phyloP scores from a whole-genome alignment of 2,113 vertebrate species.

The Bubo scandiacus region DNA sequence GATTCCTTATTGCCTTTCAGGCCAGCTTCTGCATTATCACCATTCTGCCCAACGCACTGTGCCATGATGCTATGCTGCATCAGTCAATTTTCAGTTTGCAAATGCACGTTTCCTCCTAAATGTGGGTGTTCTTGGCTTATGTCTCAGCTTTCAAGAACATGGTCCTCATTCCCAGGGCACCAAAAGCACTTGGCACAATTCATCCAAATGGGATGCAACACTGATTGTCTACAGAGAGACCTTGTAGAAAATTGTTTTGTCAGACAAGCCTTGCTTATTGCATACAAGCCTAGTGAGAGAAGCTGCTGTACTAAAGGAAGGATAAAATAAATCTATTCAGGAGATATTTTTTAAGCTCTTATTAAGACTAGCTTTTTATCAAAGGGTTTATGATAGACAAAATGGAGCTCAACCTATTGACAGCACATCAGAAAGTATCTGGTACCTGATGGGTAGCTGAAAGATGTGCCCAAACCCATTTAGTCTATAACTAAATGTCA shows the following conservation, averaged over 20 bases:
- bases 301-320: neutral
- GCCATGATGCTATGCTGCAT: neutral
- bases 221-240: neutral
- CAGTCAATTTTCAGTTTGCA: neutral
- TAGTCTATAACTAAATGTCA: neutral
- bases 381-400: neutral
- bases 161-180: neutral
- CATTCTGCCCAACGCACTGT: neutral
- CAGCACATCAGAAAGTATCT: neutral
- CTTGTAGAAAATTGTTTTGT: neutral
- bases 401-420: neutral
- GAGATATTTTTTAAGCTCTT: neutral
- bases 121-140: slow-evolving; percentile 11
- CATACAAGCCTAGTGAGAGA: neutral
- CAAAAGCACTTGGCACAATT: neutral
- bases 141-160: neutral
- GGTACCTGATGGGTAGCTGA: neutral
- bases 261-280: neutral
- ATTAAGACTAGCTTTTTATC: neutral
- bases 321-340: neutral
- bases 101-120: neutral
- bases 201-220: neutral
- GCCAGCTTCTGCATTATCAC: neutral
- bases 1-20: neutral
- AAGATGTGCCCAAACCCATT: neutral